Conservation (phyloP, 2,888 invertebrate species). For the Calliphora vomitoria region DNA sequence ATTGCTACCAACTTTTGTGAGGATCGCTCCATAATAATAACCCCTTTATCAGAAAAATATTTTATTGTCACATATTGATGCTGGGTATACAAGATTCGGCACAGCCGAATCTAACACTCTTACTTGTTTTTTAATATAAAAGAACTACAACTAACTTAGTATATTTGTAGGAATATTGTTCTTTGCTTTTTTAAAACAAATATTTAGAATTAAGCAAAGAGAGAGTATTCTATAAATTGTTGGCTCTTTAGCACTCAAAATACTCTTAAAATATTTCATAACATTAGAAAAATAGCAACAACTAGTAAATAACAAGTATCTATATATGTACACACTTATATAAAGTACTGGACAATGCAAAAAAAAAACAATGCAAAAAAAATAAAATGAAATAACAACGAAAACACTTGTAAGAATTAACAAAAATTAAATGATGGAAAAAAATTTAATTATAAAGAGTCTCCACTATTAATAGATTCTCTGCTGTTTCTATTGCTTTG, state of each 20-base stretch:
- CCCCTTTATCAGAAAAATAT: too few relatives aligned
- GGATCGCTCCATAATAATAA: too few relatives aligned
- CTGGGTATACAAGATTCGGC: too few relatives aligned
- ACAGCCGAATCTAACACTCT: too few relatives aligned
- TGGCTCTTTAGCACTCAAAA: not conserved
- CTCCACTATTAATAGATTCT: slow-evolving; percentile 42
- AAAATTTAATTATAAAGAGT: slow-evolving; percentile 31
- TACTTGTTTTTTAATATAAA: not conserved
- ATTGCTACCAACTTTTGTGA: too few relatives aligned
- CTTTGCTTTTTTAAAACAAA: too few relatives aligned
- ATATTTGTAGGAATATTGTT: not conserved
- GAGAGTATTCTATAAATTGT: not conserved
- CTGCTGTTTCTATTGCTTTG: slow-evolving; percentile 23
- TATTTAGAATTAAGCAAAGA: not conserved
- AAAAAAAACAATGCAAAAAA: slow-evolving; percentile 30
- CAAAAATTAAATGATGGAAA: slow-evolving; percentile 4
- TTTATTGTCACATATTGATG: too few relatives aligned
- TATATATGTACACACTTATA: too few relatives aligned
- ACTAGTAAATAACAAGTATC: not conserved
- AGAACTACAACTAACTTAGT: slow-evolving; percentile 15
- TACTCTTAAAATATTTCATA: slow-evolving; percentile 50
- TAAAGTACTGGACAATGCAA: slow-evolving; percentile 31
- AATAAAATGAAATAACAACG: not conserved
- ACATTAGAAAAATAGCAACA: slow-evolving; percentile 37
- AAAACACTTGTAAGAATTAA: slow-evolving; percentile 66